Evolutionary conservation across 2,797 vertebrate genomes (phyloP).

Genomic region (Eulemur rubriventer): DNA sequence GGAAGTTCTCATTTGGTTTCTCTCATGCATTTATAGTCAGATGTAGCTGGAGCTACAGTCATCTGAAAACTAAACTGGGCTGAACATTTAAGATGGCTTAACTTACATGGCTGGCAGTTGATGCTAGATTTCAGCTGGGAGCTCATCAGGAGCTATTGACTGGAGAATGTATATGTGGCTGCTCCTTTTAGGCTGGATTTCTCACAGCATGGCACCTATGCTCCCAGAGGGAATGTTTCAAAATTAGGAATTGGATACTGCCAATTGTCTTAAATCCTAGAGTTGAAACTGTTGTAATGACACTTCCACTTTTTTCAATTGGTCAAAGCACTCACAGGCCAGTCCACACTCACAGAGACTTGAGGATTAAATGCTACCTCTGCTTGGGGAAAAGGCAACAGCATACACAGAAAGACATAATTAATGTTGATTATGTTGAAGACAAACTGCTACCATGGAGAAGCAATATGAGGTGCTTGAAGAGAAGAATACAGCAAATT

Average conservation of each 20-base stretch:
- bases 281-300: neutral
- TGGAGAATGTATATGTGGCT: neutral
- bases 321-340: neutral
- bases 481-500: neutral
- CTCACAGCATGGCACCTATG: neutral
- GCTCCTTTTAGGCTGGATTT: slow-evolving; percentile 1
- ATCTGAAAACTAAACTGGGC: neutral
- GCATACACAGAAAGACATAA: neutral
- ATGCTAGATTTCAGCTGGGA: neutral
- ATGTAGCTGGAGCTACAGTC: neutral
- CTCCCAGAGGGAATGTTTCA: neutral
- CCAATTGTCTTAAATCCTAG: neutral
- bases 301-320: slow-evolving; percentile 13
- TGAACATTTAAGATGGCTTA: neutral
- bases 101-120: neutral
- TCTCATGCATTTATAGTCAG: neutral
- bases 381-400: neutral
- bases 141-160: neutral
- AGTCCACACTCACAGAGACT: neutral
- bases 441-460: neutral
- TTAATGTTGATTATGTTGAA: neutral
- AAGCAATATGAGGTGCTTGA: neutral
- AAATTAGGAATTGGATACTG: neutral
- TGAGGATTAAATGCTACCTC: neutral
- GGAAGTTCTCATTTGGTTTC: slow-evolving; percentile 15